phyloP scores from a whole-genome alignment of 1,140 invertebrate genomes.

The Drosophila sp. region DNA sequence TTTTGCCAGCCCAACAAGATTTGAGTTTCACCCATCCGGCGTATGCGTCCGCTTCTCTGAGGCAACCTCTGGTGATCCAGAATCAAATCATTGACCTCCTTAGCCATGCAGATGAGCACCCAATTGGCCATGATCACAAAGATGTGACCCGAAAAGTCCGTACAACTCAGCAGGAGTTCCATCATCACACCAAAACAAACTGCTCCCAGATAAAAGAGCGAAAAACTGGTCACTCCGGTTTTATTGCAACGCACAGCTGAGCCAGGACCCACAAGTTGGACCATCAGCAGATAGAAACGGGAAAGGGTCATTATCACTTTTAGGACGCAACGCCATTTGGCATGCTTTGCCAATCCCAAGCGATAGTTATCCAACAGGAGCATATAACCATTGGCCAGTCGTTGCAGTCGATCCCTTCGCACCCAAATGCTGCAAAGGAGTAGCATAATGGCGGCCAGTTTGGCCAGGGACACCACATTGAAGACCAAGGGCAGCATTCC shows the following conservation, averaged over 20 bases:
- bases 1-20: conserved; percentile 41
- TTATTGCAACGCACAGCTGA: conserved; percentile 28
- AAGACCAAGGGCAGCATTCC: conserved; percentile 47
- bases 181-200: conserved; percentile 17
- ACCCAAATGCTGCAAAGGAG: conserved; percentile 41
- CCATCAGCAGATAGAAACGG: conserved; percentile 30
- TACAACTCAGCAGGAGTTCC: conserved; percentile 37
- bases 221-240: not conserved
- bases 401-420: conserved; percentile 11
- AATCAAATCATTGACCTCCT: conserved; percentile 23
- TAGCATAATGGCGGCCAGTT: conserved; percentile 8
- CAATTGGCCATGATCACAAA: conserved; percentile 37
- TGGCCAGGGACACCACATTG: conserved; percentile 38
- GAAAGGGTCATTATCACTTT: conserved; percentile 36
- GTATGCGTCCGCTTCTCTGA: conserved; percentile 6
- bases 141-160: conserved; percentile 42
- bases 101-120: conserved; percentile 37
- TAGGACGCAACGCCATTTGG: conserved; percentile 10
- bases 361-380: conserved; percentile 19
- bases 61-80: conserved; percentile 38
- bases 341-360: conserved; percentile 6
- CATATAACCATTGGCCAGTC: conserved; percentile 37
- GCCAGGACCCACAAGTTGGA: conserved; percentile 28
- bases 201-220: conserved; percentile 16
- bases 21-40: conserved; percentile 40